Base-by-base conservation (phyloP, 1,140 invertebrate species). In the Polypedilum vanderplanki region DNA sequence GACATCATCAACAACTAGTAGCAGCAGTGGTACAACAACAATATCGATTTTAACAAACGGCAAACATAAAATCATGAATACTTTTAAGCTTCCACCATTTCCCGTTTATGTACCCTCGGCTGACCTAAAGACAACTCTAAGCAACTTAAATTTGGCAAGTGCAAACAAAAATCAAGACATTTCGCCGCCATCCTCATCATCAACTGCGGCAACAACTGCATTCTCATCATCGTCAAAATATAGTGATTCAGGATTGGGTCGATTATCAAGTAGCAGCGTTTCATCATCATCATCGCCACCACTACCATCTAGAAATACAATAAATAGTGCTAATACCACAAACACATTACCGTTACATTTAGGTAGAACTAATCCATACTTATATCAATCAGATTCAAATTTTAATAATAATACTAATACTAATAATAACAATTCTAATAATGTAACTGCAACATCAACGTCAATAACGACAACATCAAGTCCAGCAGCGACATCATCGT, bases 11-110 rank as follows among this genome's bases (percentile, higher is more conserved):
- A 1, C 24, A 3, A 33, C 24, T 33, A 33, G 24, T 77, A 79
- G 33, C 79, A 78, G 15, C 73, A 64, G n/a, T 78, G 5, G 24
- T 78, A 75, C 80, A 80, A 75, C 79, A 79, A 40, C 80, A 77
- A 40, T 76, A 78, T 18, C 46, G 10, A 75, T 79, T 78, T 80
- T 17, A 33, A 46, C 46, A 18, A 75, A 75, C 65, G 46, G 79
- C 40, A 75, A 79, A 18, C 15, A 41, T 8, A 20, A 24, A 7
- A 22, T 70, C 40, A 65, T 33, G 33, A 46, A 74, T 57, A 76
- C 10, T 46, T 67, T 70, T 15, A 80, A 80, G 40, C 75, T 67
- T 74, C 73, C 64, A 73, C 33, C 65, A 41, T 73, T 41, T 73
- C 75, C 75, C 40, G 15, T 22, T 33, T 46, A 70, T 40, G 24